Evolutionary conservation across 2,888 invertebrate genomes (phyloP).

Genomic region (Drosophila monieri): DNA sequence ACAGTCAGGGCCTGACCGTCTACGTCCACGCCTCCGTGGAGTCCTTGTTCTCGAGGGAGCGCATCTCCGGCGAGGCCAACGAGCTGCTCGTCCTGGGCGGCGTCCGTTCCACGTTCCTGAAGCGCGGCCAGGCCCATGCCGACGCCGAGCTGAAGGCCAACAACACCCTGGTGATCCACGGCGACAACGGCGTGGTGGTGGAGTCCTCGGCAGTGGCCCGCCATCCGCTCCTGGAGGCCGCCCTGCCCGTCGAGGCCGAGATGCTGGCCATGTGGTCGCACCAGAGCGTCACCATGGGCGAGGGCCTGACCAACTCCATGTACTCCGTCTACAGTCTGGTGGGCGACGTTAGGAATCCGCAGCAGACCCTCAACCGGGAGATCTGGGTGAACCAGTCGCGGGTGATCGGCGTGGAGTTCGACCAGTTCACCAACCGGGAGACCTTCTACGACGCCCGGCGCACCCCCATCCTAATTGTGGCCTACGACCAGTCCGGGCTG

Average conservation of each 20-base stretch:
- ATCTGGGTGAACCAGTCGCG: conserved; percentile 96
- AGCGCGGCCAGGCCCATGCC: conserved; percentile 89
- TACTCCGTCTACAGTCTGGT: conserved; percentile 92
- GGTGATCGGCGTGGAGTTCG: conserved; percentile 95
- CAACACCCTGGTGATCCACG: conserved; percentile 90
- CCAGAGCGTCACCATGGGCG: conserved; percentile 91
- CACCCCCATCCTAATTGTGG: conserved; percentile 92
- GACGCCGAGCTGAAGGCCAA: conserved; percentile 91
- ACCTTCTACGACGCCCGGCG: conserved; percentile 94
- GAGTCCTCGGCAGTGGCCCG: conserved; percentile 91
- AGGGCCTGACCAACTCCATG: conserved; percentile 90
- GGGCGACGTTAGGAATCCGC: conserved; percentile 93
- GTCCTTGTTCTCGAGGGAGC: conserved; percentile 85
- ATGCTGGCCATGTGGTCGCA: conserved; percentile 96
- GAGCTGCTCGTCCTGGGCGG: conserved; percentile 88
- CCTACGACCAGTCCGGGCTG: conserved; percentile 94
- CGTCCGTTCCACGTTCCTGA: conserved; percentile 88
- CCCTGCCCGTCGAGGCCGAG: conserved; percentile 94
- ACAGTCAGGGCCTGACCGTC: conserved; percentile 90
- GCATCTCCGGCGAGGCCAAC: conserved; percentile 84
- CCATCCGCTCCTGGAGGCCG: conserved; percentile 92
- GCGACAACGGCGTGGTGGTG: conserved; percentile 90
- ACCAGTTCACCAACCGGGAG: conserved; percentile 94
- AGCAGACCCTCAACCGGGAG: conserved; percentile 92
- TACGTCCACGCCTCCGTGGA: conserved; percentile 88